A percentile compares a stretch with the other conserved stretches of the same genome.
These are phyloP conservation scores for Mesorhabditis spiculigera DNA, from an alignment of 2,888 invertebrate species.

Conservation along the genomic window DNA sequence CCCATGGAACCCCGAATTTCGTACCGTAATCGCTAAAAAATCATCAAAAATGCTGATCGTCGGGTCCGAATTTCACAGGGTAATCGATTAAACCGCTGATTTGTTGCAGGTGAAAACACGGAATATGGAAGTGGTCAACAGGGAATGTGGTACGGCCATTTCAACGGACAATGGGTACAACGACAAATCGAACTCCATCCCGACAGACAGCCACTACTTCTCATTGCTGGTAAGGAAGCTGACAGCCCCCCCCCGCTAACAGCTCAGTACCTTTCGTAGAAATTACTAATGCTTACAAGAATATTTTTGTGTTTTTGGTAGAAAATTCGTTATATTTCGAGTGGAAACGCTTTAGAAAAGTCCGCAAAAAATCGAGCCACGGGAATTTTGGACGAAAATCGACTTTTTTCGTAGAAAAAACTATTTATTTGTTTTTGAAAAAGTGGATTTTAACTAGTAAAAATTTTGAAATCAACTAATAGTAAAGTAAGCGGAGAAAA, in stretches of 20 bases:
- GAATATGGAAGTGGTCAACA: slow-evolving; percentile 63
- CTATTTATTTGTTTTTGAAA: not conserved
- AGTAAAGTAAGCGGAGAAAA: not conserved
- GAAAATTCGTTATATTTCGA: not conserved
- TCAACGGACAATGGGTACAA: slow-evolving; percentile 95
- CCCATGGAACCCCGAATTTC: no score
- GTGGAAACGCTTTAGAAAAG: no score
- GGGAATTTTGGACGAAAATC: no score
- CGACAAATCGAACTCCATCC: slow-evolving; percentile 95
- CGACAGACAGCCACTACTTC: slow-evolving; percentile 81
- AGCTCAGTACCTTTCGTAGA: slow-evolving; percentile 9
- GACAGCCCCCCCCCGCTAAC: slow-evolving; percentile 18
- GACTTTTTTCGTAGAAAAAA: no score
- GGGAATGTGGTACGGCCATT: slow-evolving; percentile 97
- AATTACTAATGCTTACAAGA: not conserved
- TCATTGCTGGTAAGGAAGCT: slow-evolving; percentile 84
- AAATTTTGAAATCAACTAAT: not conserved
- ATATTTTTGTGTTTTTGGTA: not conserved
- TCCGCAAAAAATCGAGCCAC: no score
- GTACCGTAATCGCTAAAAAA: no score
- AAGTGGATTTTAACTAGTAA: not conserved
- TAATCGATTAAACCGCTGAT: no score
- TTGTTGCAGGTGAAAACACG: no score
- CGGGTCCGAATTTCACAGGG: no score
- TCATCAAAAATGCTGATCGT: no score